Percentiles rank a stretch among this genome's conserved stretches.
Evolutionary conservation across 2,797 vertebrate species (phyloP).

Genomic region (Acanthiza pusilla): DNA sequence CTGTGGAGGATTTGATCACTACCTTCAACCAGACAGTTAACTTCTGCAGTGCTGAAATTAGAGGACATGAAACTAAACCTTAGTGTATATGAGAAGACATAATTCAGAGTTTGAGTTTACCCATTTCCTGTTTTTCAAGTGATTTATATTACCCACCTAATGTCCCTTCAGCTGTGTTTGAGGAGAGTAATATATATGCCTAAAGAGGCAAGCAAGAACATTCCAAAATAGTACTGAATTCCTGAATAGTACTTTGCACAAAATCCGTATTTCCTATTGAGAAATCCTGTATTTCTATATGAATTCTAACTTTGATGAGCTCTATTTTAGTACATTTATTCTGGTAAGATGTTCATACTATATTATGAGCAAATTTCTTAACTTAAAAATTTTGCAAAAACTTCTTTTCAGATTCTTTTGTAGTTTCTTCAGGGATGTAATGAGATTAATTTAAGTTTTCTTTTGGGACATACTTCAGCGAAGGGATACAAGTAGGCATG

Average conservation of each 20-base stretch:
- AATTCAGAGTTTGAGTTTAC: constrained; percentile 32
- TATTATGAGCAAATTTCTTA: background rate
- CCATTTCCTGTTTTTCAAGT: constrained; percentile 28
- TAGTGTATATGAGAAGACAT: background rate
- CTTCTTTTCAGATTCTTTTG: background rate
- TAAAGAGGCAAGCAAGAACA: background rate
- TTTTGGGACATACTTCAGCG: background rate
- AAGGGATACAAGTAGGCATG: background rate
- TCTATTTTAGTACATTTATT: background rate
- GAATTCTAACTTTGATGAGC: background rate
- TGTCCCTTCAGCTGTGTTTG: background rate
- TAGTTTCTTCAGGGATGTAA: background rate
- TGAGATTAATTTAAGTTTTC: background rate
- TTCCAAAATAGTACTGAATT: background rate
- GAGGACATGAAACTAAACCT: constrained; percentile 1
- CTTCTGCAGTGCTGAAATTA: background rate
- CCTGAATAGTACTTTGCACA: background rate
- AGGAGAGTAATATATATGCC: constrained; percentile 11
- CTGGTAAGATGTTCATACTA: background rate
- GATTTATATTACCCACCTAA: constrained; percentile 24
- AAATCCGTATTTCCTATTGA: background rate
- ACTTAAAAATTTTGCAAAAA: background rate
- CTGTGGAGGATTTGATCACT: background rate
- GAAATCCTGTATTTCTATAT: background rate
- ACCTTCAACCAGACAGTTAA: background rate